These are phyloP conservation scores for Ophioninae sp. DNA, from an alignment of 2,888 invertebrate species.

Conservation along the genomic window DNA sequence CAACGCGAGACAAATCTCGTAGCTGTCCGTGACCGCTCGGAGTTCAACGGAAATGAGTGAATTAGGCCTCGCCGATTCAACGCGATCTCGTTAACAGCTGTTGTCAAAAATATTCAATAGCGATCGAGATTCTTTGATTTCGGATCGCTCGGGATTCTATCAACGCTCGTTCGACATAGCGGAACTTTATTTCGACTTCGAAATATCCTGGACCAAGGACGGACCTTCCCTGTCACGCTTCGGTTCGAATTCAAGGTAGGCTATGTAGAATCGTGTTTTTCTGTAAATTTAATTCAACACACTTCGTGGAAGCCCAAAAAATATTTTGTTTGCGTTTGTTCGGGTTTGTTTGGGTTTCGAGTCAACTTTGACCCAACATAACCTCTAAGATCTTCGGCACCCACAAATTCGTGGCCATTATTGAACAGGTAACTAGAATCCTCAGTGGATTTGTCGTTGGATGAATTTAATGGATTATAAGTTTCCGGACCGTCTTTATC, in stretches of 20 bases:
- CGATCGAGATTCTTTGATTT: not conserved
- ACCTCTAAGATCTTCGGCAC: not conserved
- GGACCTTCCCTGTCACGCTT: not conserved
- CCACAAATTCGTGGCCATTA: not conserved
- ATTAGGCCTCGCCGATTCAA: not conserved
- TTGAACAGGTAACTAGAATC: not conserved
- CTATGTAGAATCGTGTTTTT: not conserved
- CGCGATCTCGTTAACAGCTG: conserved; percentile 25
- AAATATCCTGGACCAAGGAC: conserved; percentile 21
- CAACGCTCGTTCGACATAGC: not conserved
- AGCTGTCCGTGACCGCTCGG: not conserved
- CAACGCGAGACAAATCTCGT: not conserved
- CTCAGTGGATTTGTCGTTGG: not conserved
- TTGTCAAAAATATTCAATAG: conserved; percentile 6
- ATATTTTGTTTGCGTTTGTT: not conserved
- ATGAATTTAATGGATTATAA: not conserved
- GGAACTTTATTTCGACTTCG: not conserved
- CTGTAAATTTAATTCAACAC: not conserved
- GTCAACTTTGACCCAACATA: not conserved
- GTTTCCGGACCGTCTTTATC: no score
- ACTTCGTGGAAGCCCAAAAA: not conserved
- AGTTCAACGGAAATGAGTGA: not conserved
- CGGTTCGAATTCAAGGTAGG: not conserved
- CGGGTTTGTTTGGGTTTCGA: not conserved
- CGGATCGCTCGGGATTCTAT: not conserved